phyloP scores from a whole-genome alignment of 1,140 invertebrate species.

The Plodia interpunctella region DNA sequence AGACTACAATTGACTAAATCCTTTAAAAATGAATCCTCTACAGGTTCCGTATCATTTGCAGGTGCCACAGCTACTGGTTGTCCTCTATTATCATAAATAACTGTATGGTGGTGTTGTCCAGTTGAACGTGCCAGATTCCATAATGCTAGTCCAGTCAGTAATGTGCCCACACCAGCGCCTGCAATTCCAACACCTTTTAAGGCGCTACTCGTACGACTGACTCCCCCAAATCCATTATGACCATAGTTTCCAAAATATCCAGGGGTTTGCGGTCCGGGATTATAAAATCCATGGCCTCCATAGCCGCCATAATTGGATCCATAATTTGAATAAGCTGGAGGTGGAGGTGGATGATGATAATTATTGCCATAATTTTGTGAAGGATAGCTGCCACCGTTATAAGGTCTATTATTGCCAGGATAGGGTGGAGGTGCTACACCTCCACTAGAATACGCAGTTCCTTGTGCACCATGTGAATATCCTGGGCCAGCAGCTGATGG shows the following conservation, averaged over 20 bases:
- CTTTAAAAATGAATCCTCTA: slow-evolving; percentile 58
- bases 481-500: slow-evolving; percentile 11
- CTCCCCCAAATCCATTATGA: slow-evolving; percentile 51
- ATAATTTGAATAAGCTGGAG: slow-evolving; percentile 45
- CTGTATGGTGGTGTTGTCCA: slow-evolving; percentile 59
- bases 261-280: slow-evolving; percentile 45
- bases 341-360: slow-evolving; percentile 53
- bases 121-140: slow-evolving; percentile 74
- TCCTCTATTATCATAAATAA: slow-evolving; percentile 65
- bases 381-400: slow-evolving; percentile 18
- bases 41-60: slow-evolving; percentile 42
- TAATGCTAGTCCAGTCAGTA: slow-evolving; percentile 69
- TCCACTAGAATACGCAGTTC: slow-evolving; percentile 26
- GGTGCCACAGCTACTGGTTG: slow-evolving; percentile 63
- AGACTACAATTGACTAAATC: slow-evolving; percentile 71
- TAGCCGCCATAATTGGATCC: slow-evolving; percentile 44
- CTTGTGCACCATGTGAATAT: slow-evolving; percentile 23
- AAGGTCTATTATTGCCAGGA: slow-evolving; percentile 23
- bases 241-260: slow-evolving; percentile 59
- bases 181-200: slow-evolving; percentile 65
- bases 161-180: slow-evolving; percentile 65
- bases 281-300: slow-evolving; percentile 29
- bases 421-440: slow-evolving; percentile 44
- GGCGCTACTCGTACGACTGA: slow-evolving; percentile 48
- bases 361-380: slow-evolving; percentile 35